phyloP scores from a whole-genome alignment of 2,113 vertebrate species.

The Urocynchramus pylzowi region DNA sequence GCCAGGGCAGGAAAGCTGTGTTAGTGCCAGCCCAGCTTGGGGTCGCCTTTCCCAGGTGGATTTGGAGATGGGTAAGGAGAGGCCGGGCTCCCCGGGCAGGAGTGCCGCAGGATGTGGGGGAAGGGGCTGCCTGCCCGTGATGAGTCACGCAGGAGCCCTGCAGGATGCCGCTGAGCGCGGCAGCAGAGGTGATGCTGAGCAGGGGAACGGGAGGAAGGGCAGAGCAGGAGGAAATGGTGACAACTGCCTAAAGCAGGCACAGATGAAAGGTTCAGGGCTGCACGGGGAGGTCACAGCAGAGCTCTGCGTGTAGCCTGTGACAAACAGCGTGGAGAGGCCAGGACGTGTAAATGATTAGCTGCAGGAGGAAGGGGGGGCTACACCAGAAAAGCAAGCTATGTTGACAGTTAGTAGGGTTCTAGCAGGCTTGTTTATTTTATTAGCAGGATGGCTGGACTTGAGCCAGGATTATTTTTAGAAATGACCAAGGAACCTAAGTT shows the following conservation, averaged over 20 bases:
- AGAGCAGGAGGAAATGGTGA: constrained; percentile 8
- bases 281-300: background rate
- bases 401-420: constrained; percentile 19
- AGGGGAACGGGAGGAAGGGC: background rate
- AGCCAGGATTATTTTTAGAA: constrained; percentile 72
- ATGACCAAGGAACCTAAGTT: constrained; percentile 50
- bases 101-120: constrained; percentile 7
- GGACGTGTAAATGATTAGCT: constrained; percentile 3
- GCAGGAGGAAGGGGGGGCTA: constrained; percentile 19
- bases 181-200: background rate
- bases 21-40: background rate
- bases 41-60: background rate
- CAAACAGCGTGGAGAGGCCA: background rate
- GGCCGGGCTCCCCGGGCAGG: background rate
- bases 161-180: constrained; percentile 30
- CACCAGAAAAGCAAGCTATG: constrained; percentile 37
- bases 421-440: constrained; percentile 72
- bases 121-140: background rate
- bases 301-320: background rate
- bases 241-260: background rate
- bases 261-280: constrained; percentile 16
- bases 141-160: constrained; percentile 45
- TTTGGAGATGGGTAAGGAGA: background rate
- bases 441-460: constrained; percentile 51
- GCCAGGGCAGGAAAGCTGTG: background rate